phyloP scores from a whole-genome alignment of 2,797 vertebrate genomes.

The Hyperoplus immaculatus region DNA sequence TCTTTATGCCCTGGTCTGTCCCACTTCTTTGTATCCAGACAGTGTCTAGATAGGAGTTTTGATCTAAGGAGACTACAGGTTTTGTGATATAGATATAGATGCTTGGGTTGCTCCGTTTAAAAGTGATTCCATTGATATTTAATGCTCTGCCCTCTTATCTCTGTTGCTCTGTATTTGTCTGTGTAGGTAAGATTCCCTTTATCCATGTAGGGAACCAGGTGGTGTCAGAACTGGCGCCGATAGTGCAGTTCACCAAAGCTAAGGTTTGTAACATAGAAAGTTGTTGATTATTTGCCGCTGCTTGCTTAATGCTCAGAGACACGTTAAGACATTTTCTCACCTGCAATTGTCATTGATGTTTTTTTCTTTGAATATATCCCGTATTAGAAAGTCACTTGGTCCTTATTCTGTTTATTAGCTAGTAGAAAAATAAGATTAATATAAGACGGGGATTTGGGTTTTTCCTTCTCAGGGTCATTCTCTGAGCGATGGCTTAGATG shows the following conservation, averaged over 20 bases:
- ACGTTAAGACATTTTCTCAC: not conserved
- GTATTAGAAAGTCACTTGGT: not conserved
- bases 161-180: not conserved
- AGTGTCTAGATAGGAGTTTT: not conserved
- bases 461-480: constrained; percentile 91
- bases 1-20: not conserved
- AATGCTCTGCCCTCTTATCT: not conserved
- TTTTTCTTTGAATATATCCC: not conserved
- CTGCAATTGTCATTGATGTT: not conserved
- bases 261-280: constrained; percentile 85
- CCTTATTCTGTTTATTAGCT: not conserved
- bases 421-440: not conserved
- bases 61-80: not conserved
- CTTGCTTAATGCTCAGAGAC: not conserved
- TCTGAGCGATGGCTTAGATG: constrained; percentile 94
- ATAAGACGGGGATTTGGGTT: constrained; percentile 1
- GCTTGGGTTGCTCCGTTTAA: not conserved
- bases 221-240: constrained; percentile 95
- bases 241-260: constrained; percentile 97
- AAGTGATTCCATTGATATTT: not conserved
- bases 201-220: constrained; percentile 98
- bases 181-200: constrained; percentile 95
- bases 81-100: not conserved
- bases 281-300: not conserved
- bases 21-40: not conserved